These are phyloP conservation scores for Achroia grisella DNA, from an alignment of 1,140 invertebrate species.

Conservation along the genomic window DNA sequence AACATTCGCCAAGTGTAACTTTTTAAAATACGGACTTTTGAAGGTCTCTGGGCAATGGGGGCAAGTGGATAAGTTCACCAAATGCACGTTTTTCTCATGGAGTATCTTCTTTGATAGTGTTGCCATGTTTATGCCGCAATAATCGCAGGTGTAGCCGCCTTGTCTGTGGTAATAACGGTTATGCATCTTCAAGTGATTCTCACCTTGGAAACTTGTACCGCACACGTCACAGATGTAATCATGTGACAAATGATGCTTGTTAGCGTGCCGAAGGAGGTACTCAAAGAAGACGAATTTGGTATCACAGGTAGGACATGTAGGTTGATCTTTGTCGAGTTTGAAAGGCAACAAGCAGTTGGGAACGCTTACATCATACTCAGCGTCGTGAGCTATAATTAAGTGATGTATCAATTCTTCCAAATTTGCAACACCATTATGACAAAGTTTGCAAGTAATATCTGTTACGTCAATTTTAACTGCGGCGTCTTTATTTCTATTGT, in stretches of 20 bases:
- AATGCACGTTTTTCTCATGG: constrained; percentile 58
- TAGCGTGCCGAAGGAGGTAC: constrained; percentile 53
- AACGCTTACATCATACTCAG: constrained; percentile 53
- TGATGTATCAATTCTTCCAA: constrained; percentile 54
- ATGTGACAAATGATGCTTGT: constrained; percentile 54
- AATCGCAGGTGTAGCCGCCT: constrained; percentile 52
- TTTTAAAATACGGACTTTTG: constrained; percentile 58
- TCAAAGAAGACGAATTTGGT: constrained; percentile 63
- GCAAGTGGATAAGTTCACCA: constrained; percentile 44
- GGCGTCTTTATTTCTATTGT: constrained; percentile 57
- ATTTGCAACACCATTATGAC: constrained; percentile 26
- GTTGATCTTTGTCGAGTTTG: constrained; percentile 48
- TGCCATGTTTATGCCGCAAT: constrained; percentile 38
- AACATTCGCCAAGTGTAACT: constrained; percentile 55
- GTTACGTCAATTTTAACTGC: constrained; percentile 62
- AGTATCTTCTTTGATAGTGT: constrained; percentile 55
- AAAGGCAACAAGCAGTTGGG: constrained; percentile 58
- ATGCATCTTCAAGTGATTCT: constrained; percentile 63
- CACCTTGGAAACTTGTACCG: constrained; percentile 58
- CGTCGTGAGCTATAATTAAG: constrained; percentile 62
- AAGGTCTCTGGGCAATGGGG: constrained; percentile 56
- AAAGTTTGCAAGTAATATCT: constrained; percentile 45
- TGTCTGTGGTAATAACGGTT: constrained; percentile 58
- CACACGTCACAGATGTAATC: constrained; percentile 63
- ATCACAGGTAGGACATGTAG: constrained; percentile 50